A percentile compares a stretch with the other conserved stretches of the same genome.
phyloP scores from a whole-genome alignment of 2,113 vertebrate species.

The Gasterosteus nipponicus region DNA sequence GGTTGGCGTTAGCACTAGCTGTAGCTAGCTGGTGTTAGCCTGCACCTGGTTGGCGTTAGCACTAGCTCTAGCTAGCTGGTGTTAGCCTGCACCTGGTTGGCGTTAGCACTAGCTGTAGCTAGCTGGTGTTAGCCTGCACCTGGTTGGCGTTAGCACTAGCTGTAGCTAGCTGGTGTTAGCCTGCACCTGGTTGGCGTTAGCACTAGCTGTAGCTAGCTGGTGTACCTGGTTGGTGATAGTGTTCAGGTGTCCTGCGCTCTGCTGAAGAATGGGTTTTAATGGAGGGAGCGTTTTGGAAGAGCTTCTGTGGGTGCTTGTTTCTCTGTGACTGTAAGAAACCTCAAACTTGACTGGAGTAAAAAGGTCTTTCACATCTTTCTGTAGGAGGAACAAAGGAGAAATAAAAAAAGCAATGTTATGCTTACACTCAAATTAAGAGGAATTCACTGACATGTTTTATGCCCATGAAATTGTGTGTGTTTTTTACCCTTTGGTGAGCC shows the following conservation, averaged over 20 bases:
- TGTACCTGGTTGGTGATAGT: slow-evolving; percentile 86
- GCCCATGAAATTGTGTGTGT: background rate
- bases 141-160: slow-evolving; percentile 13
- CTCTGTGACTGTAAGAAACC: slow-evolving; percentile 85
- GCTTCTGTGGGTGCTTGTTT: slow-evolving; percentile 71
- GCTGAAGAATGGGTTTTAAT: slow-evolving; percentile 91
- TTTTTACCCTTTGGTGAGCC: slow-evolving; percentile 89
- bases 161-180: background rate
- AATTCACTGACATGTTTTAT: background rate
- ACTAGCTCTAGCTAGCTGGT: background rate
- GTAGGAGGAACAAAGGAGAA: slow-evolving; percentile 45
- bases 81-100: no score
- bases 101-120: background rate
- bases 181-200: slow-evolving; percentile 67
- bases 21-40: background rate
- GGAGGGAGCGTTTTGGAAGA: slow-evolving; percentile 76
- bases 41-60: slow-evolving; percentile 66
- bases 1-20: no score
- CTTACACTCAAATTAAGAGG: no score
- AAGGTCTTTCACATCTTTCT: slow-evolving; percentile 94
- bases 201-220: background rate
- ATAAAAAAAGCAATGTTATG: background rate
- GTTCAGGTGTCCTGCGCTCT: slow-evolving; percentile 76
- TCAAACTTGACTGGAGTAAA: slow-evolving; percentile 89
- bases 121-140: slow-evolving; percentile 62